A percentile compares a stretch with the other conserved stretches of the same genome.
Evolutionary conservation across 2,113 vertebrate genomes (phyloP).

Genomic region (Psittacus erithacus): DNA sequence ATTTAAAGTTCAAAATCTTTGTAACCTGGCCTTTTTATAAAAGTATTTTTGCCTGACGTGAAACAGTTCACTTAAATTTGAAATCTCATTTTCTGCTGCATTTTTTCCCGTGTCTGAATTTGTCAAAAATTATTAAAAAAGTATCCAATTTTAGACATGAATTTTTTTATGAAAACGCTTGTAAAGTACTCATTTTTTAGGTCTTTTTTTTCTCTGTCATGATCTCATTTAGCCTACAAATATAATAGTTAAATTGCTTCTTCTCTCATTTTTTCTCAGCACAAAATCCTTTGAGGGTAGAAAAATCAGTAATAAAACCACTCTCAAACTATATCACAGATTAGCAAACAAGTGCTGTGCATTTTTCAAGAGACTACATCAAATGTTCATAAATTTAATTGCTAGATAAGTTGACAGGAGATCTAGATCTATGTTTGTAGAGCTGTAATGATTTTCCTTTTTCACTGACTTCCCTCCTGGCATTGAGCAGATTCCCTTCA

Average conservation of each 20-base stretch:
- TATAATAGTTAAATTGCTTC: neutral
- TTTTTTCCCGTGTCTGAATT: neutral
- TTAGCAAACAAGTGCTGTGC: neutral
- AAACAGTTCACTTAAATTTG: neutral
- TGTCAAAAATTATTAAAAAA: neutral
- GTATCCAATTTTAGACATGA: neutral
- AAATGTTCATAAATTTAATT: neutral
- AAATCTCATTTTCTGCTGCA: neutral
- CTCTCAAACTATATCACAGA: neutral
- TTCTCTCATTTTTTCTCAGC: neutral
- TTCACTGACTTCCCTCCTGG: constrained; percentile 5
- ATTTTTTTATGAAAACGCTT: neutral
- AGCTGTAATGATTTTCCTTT: neutral
- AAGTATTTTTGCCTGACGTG: neutral
- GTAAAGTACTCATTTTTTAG: neutral
- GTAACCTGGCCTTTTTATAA: neutral
- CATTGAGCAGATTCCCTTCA: neutral
- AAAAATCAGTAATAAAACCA: neutral
- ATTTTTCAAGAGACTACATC: neutral
- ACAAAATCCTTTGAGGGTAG: neutral
- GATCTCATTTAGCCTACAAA: neutral
- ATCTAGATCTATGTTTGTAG: neutral
- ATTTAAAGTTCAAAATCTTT: neutral
- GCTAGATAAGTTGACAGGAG: neutral
- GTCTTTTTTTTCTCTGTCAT: neutral